Percentiles rank a stretch among this genome's conserved stretches.
Conservation (phyloP, 2,797 vertebrate species). For the Gymnoscopelus microlampas region DNA sequence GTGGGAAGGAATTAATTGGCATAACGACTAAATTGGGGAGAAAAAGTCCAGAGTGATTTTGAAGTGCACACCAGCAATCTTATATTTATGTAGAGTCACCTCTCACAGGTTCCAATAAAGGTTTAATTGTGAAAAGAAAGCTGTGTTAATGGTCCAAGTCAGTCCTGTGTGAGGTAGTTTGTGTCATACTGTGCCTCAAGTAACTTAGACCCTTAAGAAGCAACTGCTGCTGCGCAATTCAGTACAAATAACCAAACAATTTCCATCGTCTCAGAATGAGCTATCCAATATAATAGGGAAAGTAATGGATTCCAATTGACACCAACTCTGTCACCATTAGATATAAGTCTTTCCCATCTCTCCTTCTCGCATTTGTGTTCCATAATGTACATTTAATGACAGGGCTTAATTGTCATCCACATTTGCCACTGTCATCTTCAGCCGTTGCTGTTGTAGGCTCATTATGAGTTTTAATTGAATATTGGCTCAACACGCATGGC, state of each 20-base stretch:
- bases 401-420: conserved; percentile 53
- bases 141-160: neutral
- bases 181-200: too few relatives aligned
- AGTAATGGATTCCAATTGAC: conserved; percentile 53
- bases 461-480: conserved; percentile 58
- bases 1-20: too few relatives aligned
- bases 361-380: conserved; percentile 43
- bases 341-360: conserved; percentile 31
- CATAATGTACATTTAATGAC: conserved; percentile 60
- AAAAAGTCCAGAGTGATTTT: too few relatives aligned
- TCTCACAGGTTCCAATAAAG: too few relatives aligned
- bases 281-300: conserved; percentile 36
- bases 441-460: conserved; percentile 40
- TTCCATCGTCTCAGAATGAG: conserved; percentile 28
- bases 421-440: conserved; percentile 38
- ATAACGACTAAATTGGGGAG: too few relatives aligned
- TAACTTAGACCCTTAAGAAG: conserved; percentile 20
- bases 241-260: conserved; percentile 25
- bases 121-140: too few relatives aligned
- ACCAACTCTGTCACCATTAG: conserved; percentile 47
- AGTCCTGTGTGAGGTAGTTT: conserved; percentile 4
- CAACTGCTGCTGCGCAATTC: neutral
- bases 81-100: too few relatives aligned
- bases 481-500: conserved; percentile 48
- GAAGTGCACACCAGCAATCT: too few relatives aligned